Evolutionary conservation across 2,888 invertebrate genomes (phyloP), one percentile per base, ranked within the genome.

Genomic region (Acanthoscelides obtectus): DNA sequence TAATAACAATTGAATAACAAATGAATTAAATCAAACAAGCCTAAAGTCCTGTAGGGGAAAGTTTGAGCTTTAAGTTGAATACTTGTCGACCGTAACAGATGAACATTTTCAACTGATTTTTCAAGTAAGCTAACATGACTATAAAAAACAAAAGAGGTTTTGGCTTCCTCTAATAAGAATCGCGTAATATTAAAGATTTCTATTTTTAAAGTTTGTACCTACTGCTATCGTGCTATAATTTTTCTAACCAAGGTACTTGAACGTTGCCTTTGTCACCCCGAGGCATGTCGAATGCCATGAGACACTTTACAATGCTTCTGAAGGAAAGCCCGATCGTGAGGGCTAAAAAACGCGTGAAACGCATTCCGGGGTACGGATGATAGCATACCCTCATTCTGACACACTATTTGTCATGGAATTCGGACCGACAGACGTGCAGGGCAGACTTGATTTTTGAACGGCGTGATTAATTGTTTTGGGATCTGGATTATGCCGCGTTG

Each of bases 381-480:
- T 78, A 69, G 77, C 81, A 81, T 82, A 83, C 83, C 83, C 83
- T 83, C 80, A 81, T 83, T 79, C 77, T 78, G 82, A 83, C 81
- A 82, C 76, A 83, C 83, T 81, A 83, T 83, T 83, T 83, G 83
- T 83, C 83, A 83, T 79, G 80, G 82, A 74, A 78, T 75, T 77
- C 80, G 81, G 81, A 83, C 83, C 78, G 45, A 45, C 45, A 17
- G 45, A 45, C 45, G 45, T 45, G 45, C 45, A 45, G 17, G 45
- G 45, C 45, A 45, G 45, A 45, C 45, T 75, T 79, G 76, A 77
- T 75, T 75, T 77, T 76, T 45, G 76, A 79, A 78, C 75, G 74
- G 76, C 72, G 79, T 83, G 83, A 83, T 83, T 83, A 83, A 83
- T 83, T 83, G 82, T 83, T 74, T 71, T 76, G 75, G 75, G 78